Evolutionary conservation across 2,888 invertebrate species (phyloP).

Genomic region (Tanypteryx hageni): DNA sequence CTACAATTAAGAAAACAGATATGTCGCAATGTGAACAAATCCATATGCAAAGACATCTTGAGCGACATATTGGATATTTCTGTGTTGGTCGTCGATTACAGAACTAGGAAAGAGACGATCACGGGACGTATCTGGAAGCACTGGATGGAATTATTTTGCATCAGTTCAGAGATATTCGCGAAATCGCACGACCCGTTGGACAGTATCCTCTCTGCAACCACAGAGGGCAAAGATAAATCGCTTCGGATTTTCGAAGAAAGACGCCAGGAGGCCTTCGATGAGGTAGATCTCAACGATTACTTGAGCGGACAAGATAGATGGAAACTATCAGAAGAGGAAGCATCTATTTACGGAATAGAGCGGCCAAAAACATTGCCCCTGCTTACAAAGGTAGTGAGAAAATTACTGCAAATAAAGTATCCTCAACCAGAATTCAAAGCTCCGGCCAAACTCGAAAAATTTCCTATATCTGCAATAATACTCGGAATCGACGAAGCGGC

Average conservation of each 20-base stretch:
- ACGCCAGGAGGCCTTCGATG: conserved; percentile 78
- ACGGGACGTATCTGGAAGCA: not conserved
- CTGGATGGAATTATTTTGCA: not conserved
- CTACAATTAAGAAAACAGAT: not conserved
- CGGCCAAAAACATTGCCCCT: conserved; percentile 72
- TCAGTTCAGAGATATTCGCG: not conserved
- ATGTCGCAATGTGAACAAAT: not conserved
- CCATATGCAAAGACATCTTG: conserved; percentile 77
- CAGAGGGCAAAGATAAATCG: not conserved
- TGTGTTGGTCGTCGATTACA: conserved; percentile 77
- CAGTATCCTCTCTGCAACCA: not conserved
- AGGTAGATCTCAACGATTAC: conserved; percentile 79
- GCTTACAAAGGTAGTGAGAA: conserved; percentile 78
- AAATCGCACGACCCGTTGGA: not conserved
- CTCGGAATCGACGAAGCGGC: conserved; percentile 76
- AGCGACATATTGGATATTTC: conserved; percentile 79
- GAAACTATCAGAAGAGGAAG: conserved; percentile 74
- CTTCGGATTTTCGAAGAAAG: conserved; percentile 74
- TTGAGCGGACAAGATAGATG: conserved; percentile 78
- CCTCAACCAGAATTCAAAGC: conserved; percentile 74
- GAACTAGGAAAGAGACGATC: not conserved
- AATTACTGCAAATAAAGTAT: conserved; percentile 77
- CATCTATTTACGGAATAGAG: not conserved
- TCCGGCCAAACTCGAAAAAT: conserved; percentile 74
- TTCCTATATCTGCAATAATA: conserved; percentile 75